A percentile compares a stretch with the other conserved stretches of the same genome.
Conservation (phyloP, 1,140 invertebrate species). For the Drosophila ercepeae region DNA sequence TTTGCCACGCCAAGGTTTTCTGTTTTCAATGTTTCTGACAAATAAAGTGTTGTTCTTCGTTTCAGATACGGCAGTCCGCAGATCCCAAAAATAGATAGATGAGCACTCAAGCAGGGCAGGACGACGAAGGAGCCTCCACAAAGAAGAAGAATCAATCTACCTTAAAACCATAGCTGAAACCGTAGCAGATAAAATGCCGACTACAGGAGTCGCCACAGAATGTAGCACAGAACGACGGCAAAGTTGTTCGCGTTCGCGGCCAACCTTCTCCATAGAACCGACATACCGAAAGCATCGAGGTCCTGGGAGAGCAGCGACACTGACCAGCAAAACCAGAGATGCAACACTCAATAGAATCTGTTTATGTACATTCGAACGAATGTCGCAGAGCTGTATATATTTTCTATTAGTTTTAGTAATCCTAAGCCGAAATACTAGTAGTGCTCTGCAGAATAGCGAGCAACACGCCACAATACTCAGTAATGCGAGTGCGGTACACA, state of each 20-base stretch:
- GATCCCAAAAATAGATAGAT: slow-evolving; percentile 39
- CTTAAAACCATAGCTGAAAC: slow-evolving; percentile 38
- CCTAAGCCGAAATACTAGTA: slow-evolving; percentile 61
- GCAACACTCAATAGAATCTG: slow-evolving; percentile 62
- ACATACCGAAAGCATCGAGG: slow-evolving; percentile 19
- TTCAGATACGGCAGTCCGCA: slow-evolving; percentile 27
- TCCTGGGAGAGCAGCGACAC: slow-evolving; percentile 8
- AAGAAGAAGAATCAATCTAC: slow-evolving; percentile 34
- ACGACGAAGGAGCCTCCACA: slow-evolving; percentile 31
- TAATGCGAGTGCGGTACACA: slow-evolving; percentile 12
- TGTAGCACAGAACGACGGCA: slow-evolving; percentile 8
- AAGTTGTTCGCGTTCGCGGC: background rate
- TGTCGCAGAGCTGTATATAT: slow-evolving; percentile 77
- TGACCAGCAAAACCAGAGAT: background rate
- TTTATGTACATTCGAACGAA: slow-evolving; percentile 73
- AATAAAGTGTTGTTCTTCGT: slow-evolving; percentile 1
- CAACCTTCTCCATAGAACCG: slow-evolving; percentile 7
- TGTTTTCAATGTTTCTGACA: background rate
- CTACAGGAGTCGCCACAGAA: background rate
- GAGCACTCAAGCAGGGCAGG: slow-evolving; percentile 40
- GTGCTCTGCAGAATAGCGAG: slow-evolving; percentile 50
- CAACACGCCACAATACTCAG: slow-evolving; percentile 47
- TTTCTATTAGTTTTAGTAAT: slow-evolving; percentile 79
- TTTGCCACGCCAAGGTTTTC: slow-evolving; percentile 7
- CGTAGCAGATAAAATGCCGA: slow-evolving; percentile 58